Evolutionary conservation across 1,140 invertebrate genomes (phyloP).

Genomic region (Nasonia longicornis): DNA sequence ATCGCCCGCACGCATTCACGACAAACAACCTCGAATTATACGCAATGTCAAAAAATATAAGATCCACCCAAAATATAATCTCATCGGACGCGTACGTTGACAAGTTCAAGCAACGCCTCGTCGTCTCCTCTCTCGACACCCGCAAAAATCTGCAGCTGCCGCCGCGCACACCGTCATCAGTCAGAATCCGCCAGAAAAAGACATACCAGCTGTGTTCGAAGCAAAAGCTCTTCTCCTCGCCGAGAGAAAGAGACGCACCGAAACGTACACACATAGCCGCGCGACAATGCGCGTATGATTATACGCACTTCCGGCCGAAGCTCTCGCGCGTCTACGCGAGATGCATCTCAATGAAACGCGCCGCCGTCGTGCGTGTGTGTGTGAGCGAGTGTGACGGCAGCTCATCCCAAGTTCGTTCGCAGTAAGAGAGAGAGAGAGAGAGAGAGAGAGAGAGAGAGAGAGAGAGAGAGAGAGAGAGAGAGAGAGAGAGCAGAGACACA

Average conservation of each 20-base stretch:
- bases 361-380: constrained; percentile 28
- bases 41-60: background rate
- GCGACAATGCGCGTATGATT: constrained; percentile 62
- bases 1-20: too few relatives aligned
- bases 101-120: too few relatives aligned
- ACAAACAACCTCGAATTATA: too few relatives aligned
- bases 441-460: too few relatives aligned
- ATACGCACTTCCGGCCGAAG: constrained; percentile 58
- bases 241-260: constrained; percentile 40
- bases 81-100: too few relatives aligned
- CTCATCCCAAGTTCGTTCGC: background rate
- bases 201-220: background rate
- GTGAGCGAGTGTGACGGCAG: background rate
- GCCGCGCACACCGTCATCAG: background rate
- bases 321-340: constrained; percentile 56
- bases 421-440: background rate
- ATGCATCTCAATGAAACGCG: constrained; percentile 66
- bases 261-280: constrained; percentile 52
- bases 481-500: background rate
- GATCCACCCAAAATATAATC: too few relatives aligned
- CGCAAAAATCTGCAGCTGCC: background rate
- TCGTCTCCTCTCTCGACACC: too few relatives aligned
- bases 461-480: background rate
- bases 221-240: constrained; percentile 17
- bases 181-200: background rate